Evolutionary conservation across 1,140 invertebrate genomes (phyloP).

Genomic region (Scaptodrosophila lebanonensis): DNA sequence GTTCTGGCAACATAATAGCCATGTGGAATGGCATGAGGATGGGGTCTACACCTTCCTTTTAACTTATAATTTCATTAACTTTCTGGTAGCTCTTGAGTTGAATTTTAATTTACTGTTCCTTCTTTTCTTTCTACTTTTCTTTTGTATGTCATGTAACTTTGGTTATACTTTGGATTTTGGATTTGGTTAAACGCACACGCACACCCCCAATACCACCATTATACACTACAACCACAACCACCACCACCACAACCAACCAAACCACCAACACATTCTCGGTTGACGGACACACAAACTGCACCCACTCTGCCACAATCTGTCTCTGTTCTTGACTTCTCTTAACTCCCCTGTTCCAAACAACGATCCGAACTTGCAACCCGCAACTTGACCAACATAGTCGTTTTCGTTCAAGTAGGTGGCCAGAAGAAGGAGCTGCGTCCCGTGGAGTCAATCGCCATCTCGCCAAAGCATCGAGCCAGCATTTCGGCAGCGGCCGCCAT

Average conservation of each 20-base stretch:
- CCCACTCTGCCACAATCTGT: constrained; percentile 43
- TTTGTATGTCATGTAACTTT: constrained; percentile 60
- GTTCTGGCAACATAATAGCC: too few relatives aligned
- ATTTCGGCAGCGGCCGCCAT: constrained; percentile 65
- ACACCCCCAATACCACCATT: too few relatives aligned
- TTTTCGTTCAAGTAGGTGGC: constrained; percentile 77
- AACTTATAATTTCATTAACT: not conserved
- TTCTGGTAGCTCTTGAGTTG: constrained; percentile 37
- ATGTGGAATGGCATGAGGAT: too few relatives aligned
- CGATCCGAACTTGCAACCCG: too few relatives aligned
- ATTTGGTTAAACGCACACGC: constrained; percentile 56
- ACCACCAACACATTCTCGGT: constrained; percentile 48
- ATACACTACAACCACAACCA: constrained; percentile 31
- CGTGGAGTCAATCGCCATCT: constrained; percentile 69
- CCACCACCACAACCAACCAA: constrained; percentile 15
- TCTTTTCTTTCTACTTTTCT: constrained; percentile 70
- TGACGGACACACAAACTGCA: constrained; percentile 57
- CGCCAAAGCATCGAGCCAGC: constrained; percentile 77
- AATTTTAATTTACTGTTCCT: constrained; percentile 67
- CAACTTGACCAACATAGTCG: constrained; percentile 52
- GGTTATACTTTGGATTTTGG: constrained; percentile 72
- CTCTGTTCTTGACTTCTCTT: constrained; percentile 48
- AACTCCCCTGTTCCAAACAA: too few relatives aligned
- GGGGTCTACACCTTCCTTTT: too few relatives aligned
- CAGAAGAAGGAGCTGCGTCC: constrained; percentile 73